phyloP scores from a whole-genome alignment of 2,888 invertebrate genomes.

The Steromphala cineraria region DNA sequence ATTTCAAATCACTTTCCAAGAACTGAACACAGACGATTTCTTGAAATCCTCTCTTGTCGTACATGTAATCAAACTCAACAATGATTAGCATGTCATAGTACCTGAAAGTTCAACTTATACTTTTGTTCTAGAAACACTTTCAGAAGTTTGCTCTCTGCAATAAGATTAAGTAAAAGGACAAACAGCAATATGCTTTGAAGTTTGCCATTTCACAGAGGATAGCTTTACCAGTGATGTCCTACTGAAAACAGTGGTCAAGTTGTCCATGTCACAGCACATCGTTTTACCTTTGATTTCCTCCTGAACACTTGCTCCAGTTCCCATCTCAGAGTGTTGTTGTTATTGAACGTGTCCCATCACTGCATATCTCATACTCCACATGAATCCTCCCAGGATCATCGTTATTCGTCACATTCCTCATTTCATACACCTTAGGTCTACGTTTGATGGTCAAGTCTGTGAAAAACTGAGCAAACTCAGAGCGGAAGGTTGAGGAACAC shows the following conservation, averaged over 20 bases:
- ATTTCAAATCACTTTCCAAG: too few relatives aligned
- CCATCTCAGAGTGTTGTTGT: conserved; percentile 6
- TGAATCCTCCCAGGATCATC: conserved; percentile 34
- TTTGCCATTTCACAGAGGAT: neutral
- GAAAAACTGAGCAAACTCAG: conserved; percentile 30
- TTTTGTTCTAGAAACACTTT: neutral
- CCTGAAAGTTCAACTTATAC: neutral
- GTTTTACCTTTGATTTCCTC: neutral
- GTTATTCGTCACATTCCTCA: conserved; percentile 29
- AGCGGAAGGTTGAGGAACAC: conserved; percentile 33
- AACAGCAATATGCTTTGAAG: neutral
- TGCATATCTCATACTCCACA: conserved; percentile 43
- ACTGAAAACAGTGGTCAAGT: neutral
- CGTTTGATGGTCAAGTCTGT: conserved; percentile 30
- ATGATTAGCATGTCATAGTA: neutral
- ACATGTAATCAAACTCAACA: too few relatives aligned
- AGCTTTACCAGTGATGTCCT: neutral
- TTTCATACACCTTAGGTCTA: conserved; percentile 41
- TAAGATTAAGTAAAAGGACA: too few relatives aligned
- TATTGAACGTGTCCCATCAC: conserved; percentile 20
- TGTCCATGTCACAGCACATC: neutral
- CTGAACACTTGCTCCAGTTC: neutral
- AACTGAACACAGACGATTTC: too few relatives aligned
- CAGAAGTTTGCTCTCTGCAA: too few relatives aligned
- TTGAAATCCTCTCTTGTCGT: too few relatives aligned